Conservation (phyloP, 2,888 invertebrate genomes). For the Cryptocephalus primarius region DNA sequence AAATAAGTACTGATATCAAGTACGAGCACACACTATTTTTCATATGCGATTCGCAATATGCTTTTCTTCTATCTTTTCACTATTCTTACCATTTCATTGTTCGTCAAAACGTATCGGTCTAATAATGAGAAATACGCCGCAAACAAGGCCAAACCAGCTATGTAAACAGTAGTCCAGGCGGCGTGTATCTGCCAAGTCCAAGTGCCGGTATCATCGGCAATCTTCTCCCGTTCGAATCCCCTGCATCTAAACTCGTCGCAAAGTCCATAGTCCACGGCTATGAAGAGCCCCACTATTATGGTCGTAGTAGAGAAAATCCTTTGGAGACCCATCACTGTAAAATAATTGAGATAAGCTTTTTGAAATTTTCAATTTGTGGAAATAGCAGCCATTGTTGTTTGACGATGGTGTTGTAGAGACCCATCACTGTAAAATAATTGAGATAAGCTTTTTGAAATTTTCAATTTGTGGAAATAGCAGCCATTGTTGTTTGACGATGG, state of each 20-base stretch:
- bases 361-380: background rate
- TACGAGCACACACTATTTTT: background rate
- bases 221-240: constrained; percentile 37
- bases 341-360: background rate
- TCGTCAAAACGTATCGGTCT: constrained; percentile 32
- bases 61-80: background rate
- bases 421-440: constrained; percentile 41
- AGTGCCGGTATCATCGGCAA: constrained; percentile 31
- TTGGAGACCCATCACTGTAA: constrained; percentile 47
- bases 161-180: constrained; percentile 46
- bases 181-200: constrained; percentile 44
- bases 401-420: too few species aligned
- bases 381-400: background rate
- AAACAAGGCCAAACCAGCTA: constrained; percentile 42
- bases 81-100: constrained; percentile 21
- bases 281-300: constrained; percentile 49
- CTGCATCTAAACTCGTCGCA: constrained; percentile 51
- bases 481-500: too few species aligned
- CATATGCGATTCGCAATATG: too few species aligned
- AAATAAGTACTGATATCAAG: too few species aligned
- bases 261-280: constrained; percentile 49
- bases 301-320: constrained; percentile 48
- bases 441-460: background rate
- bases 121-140: constrained; percentile 42
- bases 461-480: background rate